A percentile compares a stretch with the other conserved stretches of the same genome.
Conservation (phyloP, 2,797 vertebrate species). For the Dallia pectoralis region DNA sequence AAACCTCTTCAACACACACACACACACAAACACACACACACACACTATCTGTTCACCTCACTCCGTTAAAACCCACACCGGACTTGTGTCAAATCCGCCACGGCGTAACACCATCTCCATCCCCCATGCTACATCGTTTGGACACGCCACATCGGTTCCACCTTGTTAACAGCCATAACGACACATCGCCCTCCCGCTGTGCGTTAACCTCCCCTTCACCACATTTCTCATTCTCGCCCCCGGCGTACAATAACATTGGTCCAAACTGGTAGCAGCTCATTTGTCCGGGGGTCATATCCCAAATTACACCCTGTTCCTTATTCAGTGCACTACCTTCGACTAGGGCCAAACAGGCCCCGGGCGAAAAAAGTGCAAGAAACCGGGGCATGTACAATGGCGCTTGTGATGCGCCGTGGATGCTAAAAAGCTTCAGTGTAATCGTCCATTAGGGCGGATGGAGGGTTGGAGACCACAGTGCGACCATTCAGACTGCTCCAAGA, state of each 20-base stretch:
- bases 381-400: background rate
- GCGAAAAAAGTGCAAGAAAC: background rate
- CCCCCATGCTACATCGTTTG: slow-evolving; percentile 19
- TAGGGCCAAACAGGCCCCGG: background rate
- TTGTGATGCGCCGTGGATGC: background rate
- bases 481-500: slow-evolving; percentile 32
- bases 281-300: slow-evolving; percentile 24
- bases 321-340: background rate
- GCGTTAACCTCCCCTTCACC: slow-evolving; percentile 29
- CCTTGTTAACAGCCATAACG: slow-evolving; percentile 51
- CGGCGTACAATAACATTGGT: slow-evolving; percentile 38
- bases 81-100: slow-evolving; percentile 43
- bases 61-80: slow-evolving; percentile 21
- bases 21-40: slow-evolving; percentile 9
- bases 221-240: slow-evolving; percentile 39
- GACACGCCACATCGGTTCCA: slow-evolving; percentile 47
- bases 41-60: slow-evolving; percentile 2
- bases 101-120: slow-evolving; percentile 22
- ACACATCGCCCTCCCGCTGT: slow-evolving; percentile 19
- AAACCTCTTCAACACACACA: slow-evolving; percentile 28
- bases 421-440: slow-evolving; percentile 23
- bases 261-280: slow-evolving; percentile 44
- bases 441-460: slow-evolving; percentile 19
- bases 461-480: slow-evolving; percentile 12
- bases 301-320: background rate